Base-by-base conservation (phyloP, 1,140 invertebrate genomes). In the Caenorhabditis briggsae region DNA sequence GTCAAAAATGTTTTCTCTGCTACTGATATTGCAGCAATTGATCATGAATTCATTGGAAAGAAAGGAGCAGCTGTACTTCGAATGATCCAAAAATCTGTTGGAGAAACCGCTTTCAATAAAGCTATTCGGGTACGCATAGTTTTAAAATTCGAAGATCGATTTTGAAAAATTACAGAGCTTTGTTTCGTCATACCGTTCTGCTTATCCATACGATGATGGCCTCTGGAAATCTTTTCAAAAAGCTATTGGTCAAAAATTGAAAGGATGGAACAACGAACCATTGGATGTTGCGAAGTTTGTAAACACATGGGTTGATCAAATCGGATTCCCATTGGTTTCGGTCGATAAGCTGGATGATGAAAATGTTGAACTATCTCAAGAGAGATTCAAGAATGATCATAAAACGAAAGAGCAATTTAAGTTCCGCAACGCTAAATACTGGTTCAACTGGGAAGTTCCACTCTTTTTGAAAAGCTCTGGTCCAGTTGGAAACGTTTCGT, bases 281-380 rank as follows among this genome's bases (percentile, higher is more conserved):
- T 50, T 86, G 5, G 70, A 86, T 25, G 58, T 86, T 23, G 85
- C 70, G 9, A 48, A 82, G 23, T 86, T 82, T 23, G 85, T 65
- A 2, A 86, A 86, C 50, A 82, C 64, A 0, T 86, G 85, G 85
- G 82, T 86, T 8, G 33, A 61, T 59, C 92, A 92, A 83, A 92
- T 92, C 83, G 91, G 91, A 18, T 92, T 89, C 50, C 91, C 91
- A 12, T 84, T 90, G 5, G 83, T 92, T 48, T 85, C 92, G 25
- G 87, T 91, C 8, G 74, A 84, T 20, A 83, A 89, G 23, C 41
- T 90, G n/a, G 90, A 90, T 58, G 84, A 82, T 5, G 78, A 90
- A 5, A 86, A 74, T 12, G 91, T 92, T 5, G 88, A 89, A 78
- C 53, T 92, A 14, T 87, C 82, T 43, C 91, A 92, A 82, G 78